Evolutionary conservation across 2,888 invertebrate species (phyloP).

Genomic region (Tipula unca): DNA sequence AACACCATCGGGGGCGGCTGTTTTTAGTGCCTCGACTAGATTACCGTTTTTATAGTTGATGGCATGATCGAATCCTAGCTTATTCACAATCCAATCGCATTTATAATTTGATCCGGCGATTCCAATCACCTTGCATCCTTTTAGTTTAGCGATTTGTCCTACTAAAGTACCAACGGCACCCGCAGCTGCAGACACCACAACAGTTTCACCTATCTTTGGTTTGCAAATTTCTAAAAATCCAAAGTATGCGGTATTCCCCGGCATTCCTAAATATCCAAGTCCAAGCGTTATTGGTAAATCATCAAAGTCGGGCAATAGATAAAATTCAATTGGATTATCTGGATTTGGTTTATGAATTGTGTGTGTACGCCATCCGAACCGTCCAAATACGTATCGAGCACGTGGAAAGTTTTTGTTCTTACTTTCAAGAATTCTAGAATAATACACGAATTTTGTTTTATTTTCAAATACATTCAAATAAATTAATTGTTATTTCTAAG

Average conservation of each 20-base stretch:
- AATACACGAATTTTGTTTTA: background rate
- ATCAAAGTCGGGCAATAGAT: conserved; percentile 48
- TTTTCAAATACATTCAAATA: background rate
- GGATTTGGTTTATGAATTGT: conserved; percentile 33
- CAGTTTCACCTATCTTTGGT: conserved; percentile 62
- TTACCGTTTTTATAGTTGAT: conserved; percentile 63
- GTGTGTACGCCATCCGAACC: conserved; percentile 59
- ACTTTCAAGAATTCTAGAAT: conserved; percentile 53
- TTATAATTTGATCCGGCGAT: conserved; percentile 63
- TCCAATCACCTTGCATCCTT: conserved; percentile 61
- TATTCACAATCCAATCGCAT: conserved; percentile 56
- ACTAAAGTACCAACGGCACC: conserved; percentile 72
- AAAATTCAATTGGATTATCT: conserved; percentile 33
- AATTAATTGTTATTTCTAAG: background rate
- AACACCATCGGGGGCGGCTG: conserved; percentile 57
- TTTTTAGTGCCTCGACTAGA: conserved; percentile 47
- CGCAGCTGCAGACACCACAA: conserved; percentile 65
- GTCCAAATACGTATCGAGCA: conserved; percentile 52
- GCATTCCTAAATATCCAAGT: conserved; percentile 62
- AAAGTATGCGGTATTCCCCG: conserved; percentile 64
- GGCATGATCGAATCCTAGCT: conserved; percentile 57
- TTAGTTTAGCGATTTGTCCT: conserved; percentile 68
- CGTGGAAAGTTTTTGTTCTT: conserved; percentile 55
- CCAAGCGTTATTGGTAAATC: conserved; percentile 52
- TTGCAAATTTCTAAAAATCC: conserved; percentile 62